Evolutionary conservation across 2,113 vertebrate genomes (phyloP).

Genomic region (Etia nguti): DNA sequence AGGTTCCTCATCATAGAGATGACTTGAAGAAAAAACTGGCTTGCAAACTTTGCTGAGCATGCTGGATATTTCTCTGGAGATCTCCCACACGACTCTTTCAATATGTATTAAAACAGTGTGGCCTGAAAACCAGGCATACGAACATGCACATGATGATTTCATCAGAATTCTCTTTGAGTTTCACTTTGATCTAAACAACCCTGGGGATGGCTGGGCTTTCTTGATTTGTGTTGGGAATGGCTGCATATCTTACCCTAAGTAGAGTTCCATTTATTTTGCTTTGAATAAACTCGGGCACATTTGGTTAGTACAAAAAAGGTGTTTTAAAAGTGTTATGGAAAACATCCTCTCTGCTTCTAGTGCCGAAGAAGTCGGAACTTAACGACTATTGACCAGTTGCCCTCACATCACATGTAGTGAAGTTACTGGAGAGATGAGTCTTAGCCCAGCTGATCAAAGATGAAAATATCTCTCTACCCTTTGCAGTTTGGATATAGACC

Average conservation of each 20-base stretch:
- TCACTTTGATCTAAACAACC: neutral
- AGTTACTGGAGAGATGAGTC: neutral
- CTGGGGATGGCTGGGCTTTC: rapidly evolving
- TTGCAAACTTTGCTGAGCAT: neutral
- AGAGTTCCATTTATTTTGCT: neutral
- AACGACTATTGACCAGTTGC: neutral
- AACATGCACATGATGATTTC: neutral
- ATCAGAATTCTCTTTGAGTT: neutral
- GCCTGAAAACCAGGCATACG: neutral
- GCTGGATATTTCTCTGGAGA: neutral
- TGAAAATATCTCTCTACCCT: neutral
- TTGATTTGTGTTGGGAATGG: neutral
- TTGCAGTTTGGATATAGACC: neutral
- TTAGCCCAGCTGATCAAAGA: neutral
- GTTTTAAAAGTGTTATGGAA: neutral
- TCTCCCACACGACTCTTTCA: neutral
- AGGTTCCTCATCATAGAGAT: neutral
- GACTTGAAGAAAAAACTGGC: neutral
- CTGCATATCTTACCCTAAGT: neutral
- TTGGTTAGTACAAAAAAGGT: neutral
- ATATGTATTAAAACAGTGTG: neutral
- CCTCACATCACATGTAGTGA: neutral
- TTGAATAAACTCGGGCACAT: neutral
- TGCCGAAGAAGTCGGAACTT: neutral
- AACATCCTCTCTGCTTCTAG: neutral